Evolutionary conservation across 2,888 invertebrate species (phyloP).

Genomic region (Lordiphosa fenestrarum): DNA sequence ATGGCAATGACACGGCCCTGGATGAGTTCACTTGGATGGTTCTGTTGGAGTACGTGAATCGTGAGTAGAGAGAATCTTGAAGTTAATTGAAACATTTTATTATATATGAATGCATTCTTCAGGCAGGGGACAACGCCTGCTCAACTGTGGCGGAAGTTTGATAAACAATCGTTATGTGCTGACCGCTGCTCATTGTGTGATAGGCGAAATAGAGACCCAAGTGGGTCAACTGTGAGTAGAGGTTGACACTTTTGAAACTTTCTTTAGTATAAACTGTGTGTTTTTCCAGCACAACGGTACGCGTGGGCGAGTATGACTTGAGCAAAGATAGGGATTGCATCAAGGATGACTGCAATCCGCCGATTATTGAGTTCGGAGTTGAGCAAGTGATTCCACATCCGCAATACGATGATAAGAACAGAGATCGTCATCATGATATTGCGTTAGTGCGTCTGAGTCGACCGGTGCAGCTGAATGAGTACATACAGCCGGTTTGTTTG

Average conservation of each 20-base stretch:
- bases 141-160: slow-evolving; percentile 87
- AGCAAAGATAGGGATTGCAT: slow-evolving; percentile 78
- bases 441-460: slow-evolving; percentile 84
- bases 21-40: slow-evolving; percentile 88
- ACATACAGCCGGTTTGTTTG: slow-evolving; percentile 83
- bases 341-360: slow-evolving; percentile 82
- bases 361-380: slow-evolving; percentile 83
- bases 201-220: slow-evolving; percentile 80
- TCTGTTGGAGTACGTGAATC: slow-evolving; percentile 84
- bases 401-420: slow-evolving; percentile 81
- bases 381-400: slow-evolving; percentile 85
- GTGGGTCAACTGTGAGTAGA: slow-evolving; percentile 82
- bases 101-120: neutral
- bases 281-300: slow-evolving; percentile 47
- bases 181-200: slow-evolving; percentile 85
- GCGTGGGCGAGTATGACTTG: slow-evolving; percentile 78
- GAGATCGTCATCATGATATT: slow-evolving; percentile 86
- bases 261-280: neutral
- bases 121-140: slow-evolving; percentile 55
- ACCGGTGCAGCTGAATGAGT: slow-evolving; percentile 82
- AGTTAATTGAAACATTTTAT: neutral
- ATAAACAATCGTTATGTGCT: slow-evolving; percentile 84
- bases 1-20: slow-evolving; percentile 83
- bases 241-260: neutral
- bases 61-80: slow-evolving; percentile 79